phyloP scores from a whole-genome alignment of 2,888 invertebrate genomes.

The Arctia plantaginis region DNA sequence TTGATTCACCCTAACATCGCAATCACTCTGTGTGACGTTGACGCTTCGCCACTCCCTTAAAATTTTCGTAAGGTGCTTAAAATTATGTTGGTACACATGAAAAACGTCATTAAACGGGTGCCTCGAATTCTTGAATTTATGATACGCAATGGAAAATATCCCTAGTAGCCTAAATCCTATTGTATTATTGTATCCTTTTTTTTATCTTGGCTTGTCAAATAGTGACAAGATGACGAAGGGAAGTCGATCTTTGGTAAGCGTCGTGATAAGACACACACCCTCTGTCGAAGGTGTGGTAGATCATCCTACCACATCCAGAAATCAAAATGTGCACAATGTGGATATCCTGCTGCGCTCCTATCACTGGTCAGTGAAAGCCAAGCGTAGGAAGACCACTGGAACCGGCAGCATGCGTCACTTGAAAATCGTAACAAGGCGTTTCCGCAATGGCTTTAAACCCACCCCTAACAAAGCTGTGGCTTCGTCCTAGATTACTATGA shows the following conservation, averaged over 20 bases:
- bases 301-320: conserved; percentile 99
- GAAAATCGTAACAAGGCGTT: conserved; percentile 96
- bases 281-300: conserved; percentile 99
- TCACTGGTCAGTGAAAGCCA: conserved; percentile 99
- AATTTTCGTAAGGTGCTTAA: too few relatives aligned
- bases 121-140: too few relatives aligned
- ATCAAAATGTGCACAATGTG: conserved; percentile 98
- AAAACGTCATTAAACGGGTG: too few relatives aligned
- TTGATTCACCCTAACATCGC: too few relatives aligned
- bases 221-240: too few relatives aligned
- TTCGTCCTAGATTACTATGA: conserved; percentile 84
- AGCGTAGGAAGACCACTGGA: conserved; percentile 99
- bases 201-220: too few relatives aligned
- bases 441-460: conserved; percentile 93
- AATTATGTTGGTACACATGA: too few relatives aligned
- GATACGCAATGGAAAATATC: too few relatives aligned
- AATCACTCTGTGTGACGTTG: too few relatives aligned
- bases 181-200: too few relatives aligned
- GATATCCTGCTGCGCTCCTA: conserved; percentile 98
- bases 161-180: too few relatives aligned
- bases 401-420: conserved; percentile 99
- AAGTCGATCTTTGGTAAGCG: conserved; percentile 99
- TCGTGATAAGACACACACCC: conserved; percentile 99
- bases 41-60: too few relatives aligned
- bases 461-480: conserved; percentile 88